A percentile compares a stretch with the other conserved stretches of the same genome.
Conservation (phyloP, 2,113 vertebrate genomes). For the Epinephelus fuscoguttatus region DNA sequence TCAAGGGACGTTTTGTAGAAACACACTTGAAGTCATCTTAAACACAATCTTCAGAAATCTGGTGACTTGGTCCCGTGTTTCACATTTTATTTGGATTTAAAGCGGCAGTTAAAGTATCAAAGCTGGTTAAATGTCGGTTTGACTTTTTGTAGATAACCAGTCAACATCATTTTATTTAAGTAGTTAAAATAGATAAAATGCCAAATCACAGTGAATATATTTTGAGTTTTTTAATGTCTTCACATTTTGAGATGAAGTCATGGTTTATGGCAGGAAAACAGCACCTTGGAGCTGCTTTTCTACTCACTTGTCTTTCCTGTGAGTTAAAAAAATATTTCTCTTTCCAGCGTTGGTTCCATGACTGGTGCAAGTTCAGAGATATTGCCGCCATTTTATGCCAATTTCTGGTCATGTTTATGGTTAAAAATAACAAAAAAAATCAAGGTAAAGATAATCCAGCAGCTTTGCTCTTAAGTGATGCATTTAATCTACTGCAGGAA, state of each 20-base stretch:
- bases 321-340: no score
- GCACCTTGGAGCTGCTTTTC: neutral
- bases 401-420: slow-evolving; percentile 9
- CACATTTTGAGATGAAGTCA: neutral
- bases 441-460: slow-evolving; percentile 12
- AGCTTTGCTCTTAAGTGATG: slow-evolving; percentile 9
- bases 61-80: neutral
- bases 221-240: neutral
- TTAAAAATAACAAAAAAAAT: slow-evolving; percentile 21
- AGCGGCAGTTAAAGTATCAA: neutral
- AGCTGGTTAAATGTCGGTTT: neutral
- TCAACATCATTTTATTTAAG: neutral
- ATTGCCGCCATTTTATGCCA: neutral
- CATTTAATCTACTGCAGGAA: neutral
- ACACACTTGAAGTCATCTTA: neutral
- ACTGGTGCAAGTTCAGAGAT: neutral
- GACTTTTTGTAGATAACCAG: neutral
- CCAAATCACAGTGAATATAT: no score
- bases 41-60: neutral
- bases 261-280: neutral
- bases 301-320: neutral
- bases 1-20: neutral
- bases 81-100: neutral
- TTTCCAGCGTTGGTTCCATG: neutral
- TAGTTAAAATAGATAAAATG: no score